Base-by-base conservation (phyloP, 2,113 vertebrate genomes). In the Aplodontia rufa region DNA sequence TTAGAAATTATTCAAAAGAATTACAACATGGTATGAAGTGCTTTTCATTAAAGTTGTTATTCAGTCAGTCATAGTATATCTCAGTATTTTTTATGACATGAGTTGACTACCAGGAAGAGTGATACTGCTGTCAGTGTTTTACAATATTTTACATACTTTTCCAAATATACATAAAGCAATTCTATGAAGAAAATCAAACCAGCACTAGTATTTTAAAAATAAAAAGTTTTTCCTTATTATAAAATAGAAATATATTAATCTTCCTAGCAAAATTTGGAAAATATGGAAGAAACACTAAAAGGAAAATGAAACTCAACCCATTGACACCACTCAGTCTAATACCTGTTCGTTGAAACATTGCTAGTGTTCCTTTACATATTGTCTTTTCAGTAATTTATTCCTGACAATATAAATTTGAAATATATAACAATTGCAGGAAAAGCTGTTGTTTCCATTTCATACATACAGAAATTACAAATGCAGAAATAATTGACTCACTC, bases 21-120 rank as follows among this genome's bases (percentile, higher is more conserved):
- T 64, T 92, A 62, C 76, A 79, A 62, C 37, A 91, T 64, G 83
- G 51, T 42, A 47, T 81, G 90, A 93, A 91, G 35, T 64, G n/a
- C 14, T 79, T 58, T 51, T 51, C 91, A 86, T 69, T 49, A 66
- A 87, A 93, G 26, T 45, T 76, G 87, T 72, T 74, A n/a, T 80
- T 84, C 51, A 24, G 76, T 45, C 76, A 42, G 8, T 78, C 64
- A 74, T n/a, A 24, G 17, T 49, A 2, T 47, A 58, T 74, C 87
- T 87, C 71, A 90, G 42, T 74, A 96, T 88, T 93, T 83, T 75
- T 71, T 93, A 40, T 45, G 30, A 49, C 10, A 68, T 51, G 87
- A 81, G 17, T 53, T 82, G 45, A 64, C 71, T 87, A 74, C 20
- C 12, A 49, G 55, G 20, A 75, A 24, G 47, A 79, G 7, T 35